A percentile compares a stretch with the other conserved stretches of the same genome.
Evolutionary conservation across 2,113 vertebrate genomes (phyloP).

Genomic region (Calonectris borealis): DNA sequence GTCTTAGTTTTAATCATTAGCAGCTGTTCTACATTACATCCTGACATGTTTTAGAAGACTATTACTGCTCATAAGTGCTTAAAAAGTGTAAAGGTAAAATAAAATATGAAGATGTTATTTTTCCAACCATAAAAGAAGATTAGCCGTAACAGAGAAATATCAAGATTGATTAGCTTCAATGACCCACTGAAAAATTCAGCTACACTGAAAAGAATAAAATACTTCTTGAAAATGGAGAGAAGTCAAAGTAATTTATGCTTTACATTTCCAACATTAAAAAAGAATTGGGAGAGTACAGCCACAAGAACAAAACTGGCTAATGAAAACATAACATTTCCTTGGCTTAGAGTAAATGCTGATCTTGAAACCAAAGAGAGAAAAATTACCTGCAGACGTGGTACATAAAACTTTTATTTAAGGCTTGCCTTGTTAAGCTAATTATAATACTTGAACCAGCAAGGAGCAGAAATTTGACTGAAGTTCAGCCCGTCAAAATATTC

Average conservation of each 20-base stretch:
- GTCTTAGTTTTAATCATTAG: background rate
- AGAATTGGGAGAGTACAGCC: background rate
- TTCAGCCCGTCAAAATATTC: conserved; percentile 33
- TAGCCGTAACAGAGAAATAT: background rate
- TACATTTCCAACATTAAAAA: background rate
- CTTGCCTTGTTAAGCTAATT: background rate
- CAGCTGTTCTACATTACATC: background rate
- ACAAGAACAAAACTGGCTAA: background rate
- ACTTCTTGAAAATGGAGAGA: background rate
- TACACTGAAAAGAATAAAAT: background rate
- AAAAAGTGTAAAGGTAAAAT: conserved; percentile 10
- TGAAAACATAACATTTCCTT: background rate
- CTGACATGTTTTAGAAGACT: background rate
- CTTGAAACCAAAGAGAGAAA: background rate
- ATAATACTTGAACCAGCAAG: background rate
- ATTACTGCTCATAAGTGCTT: background rate
- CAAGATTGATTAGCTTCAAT: background rate
- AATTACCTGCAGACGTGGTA: background rate
- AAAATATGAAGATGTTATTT: conserved; percentile 16
- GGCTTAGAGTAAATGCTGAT: background rate
- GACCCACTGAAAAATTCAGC: background rate
- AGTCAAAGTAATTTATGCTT: conserved; percentile 8
- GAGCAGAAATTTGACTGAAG: conserved; percentile 20
- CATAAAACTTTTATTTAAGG: background rate
- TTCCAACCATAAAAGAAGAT: background rate